phyloP scores from a whole-genome alignment of 2,797 vertebrate genomes.

The Macropodus opercularis region DNA sequence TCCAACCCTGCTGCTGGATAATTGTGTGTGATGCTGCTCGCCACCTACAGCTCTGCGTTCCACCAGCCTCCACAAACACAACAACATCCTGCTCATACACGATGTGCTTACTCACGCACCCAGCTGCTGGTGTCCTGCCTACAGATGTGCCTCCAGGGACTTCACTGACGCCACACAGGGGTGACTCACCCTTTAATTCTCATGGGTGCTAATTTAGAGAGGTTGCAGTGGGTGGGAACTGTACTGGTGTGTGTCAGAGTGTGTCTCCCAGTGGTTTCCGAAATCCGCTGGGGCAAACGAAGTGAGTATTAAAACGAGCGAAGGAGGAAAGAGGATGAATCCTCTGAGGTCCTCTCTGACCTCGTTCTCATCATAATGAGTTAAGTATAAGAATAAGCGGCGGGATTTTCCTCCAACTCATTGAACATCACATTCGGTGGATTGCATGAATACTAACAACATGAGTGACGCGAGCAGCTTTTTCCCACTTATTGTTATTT shows the following conservation, averaged over 20 bases:
- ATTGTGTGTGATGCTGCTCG: constrained; percentile 36
- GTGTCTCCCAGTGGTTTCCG: constrained; percentile 22
- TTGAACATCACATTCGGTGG: constrained; percentile 7
- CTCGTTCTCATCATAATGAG: not conserved
- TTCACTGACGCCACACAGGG: constrained; percentile 51
- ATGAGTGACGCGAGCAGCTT: constrained; percentile 2
- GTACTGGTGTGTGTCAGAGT: constrained; percentile 10
- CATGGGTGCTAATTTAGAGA: constrained; percentile 59
- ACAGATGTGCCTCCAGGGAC: constrained; percentile 46
- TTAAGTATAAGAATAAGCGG: not conserved
- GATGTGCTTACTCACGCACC: not conserved
- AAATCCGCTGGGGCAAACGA: not conserved
- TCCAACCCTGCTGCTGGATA: constrained; percentile 36
- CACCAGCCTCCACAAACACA: constrained; percentile 27
- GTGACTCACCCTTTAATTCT: constrained; percentile 67
- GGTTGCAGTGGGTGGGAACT: constrained; percentile 45
- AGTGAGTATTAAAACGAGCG: constrained; percentile 18
- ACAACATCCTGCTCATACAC: constrained; percentile 1
- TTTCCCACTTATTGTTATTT: constrained; percentile 34
- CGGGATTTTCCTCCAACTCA: constrained; percentile 6
- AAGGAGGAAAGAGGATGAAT: not conserved
- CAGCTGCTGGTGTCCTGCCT: constrained; percentile 32
- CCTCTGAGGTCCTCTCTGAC: constrained; percentile 6
- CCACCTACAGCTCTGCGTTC: constrained; percentile 44
- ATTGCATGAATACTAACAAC: not conserved